Percentiles rank a stretch among this genome's conserved stretches.
Conservation (phyloP, 2,797 vertebrate species). For the Schizothorax lantsangensis region DNA sequence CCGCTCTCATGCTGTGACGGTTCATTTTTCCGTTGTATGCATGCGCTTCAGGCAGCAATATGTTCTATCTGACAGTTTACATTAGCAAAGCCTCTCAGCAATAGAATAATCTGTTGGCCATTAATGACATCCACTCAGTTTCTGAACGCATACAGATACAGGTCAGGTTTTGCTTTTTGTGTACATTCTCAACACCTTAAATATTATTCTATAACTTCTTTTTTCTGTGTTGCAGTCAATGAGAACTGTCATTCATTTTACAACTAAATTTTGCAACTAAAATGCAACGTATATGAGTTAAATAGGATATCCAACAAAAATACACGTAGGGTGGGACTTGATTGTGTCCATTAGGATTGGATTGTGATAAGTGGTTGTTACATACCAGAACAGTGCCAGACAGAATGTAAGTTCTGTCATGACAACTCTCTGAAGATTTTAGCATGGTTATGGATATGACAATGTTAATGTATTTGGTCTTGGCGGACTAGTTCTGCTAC, state of each 20-base stretch:
- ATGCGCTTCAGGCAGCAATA: conserved; percentile 38
- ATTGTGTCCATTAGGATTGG: background rate
- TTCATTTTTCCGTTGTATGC: conserved; percentile 44
- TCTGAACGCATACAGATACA: conserved; percentile 8
- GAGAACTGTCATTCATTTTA: background rate
- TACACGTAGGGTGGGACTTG: background rate
- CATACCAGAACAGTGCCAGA: background rate
- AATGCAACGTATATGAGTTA: background rate
- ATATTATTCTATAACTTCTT: background rate
- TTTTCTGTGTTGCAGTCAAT: background rate
- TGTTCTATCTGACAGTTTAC: conserved; percentile 53
- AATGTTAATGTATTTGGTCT: background rate
- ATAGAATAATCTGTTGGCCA: conserved; percentile 47
- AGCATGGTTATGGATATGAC: background rate
- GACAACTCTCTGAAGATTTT: background rate
- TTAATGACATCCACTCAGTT: conserved; percentile 47
- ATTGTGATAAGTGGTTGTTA: background rate
- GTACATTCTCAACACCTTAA: background rate
- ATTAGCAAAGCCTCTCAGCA: conserved; percentile 53
- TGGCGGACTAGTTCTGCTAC: too few relatives aligned
- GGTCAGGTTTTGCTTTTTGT: conserved; percentile 13
- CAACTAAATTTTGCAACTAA: background rate
- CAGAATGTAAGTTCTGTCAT: background rate
- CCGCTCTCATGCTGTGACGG: conserved; percentile 42
- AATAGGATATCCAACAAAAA: background rate